Percentiles rank a stretch among this genome's conserved stretches.
phyloP scores from a whole-genome alignment of 2,888 invertebrate genomes.

The Drosophila peninsularis region DNA sequence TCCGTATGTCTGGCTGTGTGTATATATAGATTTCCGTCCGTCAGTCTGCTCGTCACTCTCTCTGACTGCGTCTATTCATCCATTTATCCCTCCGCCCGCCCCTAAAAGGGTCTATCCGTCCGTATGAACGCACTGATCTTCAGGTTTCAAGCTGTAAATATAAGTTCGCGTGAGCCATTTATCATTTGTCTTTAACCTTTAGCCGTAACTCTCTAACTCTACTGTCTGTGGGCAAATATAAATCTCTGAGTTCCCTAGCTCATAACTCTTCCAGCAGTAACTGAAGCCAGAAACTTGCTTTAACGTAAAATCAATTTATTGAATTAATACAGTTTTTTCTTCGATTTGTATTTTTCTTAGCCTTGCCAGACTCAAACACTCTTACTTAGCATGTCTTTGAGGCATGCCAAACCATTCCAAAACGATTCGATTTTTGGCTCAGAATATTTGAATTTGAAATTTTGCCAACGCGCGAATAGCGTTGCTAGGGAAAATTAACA shows the following conservation, averaged over 20 bases:
- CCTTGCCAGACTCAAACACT: background rate
- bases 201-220: no score
- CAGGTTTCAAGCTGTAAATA: no score
- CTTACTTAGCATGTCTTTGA: background rate
- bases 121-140: no score
- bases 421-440: background rate
- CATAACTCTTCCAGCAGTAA: background rate
- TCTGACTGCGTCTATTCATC: background rate
- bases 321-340: background rate
- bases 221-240: no score
- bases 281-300: background rate
- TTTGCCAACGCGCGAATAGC: slow-evolving; percentile 5
- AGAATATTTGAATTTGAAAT: slow-evolving; percentile 8
- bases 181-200: no score
- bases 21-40: no score
- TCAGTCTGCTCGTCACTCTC: background rate
- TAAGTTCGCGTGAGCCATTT: no score
- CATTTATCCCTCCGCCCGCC: no score
- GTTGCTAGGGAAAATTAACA: slow-evolving; percentile 6
- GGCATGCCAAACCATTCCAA: background rate
- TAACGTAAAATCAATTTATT: background rate
- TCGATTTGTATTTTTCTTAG: background rate
- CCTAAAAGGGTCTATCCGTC: no score
- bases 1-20: no score
- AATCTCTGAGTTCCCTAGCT: background rate